These are phyloP conservation scores for Bujurquina vittata DNA, from an alignment of 2,113 vertebrate species.

Conservation along the genomic window DNA sequence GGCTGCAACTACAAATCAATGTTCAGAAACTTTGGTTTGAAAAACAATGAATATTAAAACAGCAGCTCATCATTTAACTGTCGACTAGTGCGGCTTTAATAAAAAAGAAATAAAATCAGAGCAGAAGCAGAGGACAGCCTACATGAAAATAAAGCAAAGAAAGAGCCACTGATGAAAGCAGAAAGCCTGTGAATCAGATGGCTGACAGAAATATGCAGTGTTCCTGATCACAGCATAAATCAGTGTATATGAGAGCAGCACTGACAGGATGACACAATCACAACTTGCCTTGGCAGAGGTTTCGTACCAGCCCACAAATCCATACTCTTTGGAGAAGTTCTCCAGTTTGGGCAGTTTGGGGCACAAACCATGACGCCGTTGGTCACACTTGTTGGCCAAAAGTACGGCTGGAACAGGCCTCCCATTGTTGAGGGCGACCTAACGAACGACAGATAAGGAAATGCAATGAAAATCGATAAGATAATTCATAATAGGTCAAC, in stretches of 20 bases:
- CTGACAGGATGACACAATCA: background rate
- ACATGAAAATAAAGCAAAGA: background rate
- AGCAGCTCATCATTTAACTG: background rate
- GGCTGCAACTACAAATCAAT: background rate
- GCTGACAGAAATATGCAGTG: background rate
- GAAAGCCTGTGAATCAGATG: background rate
- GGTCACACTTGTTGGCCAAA: slow-evolving; percentile 85
- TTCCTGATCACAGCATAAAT: background rate
- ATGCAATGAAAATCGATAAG: background rate
- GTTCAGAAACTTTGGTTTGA: background rate
- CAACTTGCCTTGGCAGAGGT: slow-evolving; percentile 83
- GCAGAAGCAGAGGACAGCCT: background rate
- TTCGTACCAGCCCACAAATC: slow-evolving; percentile 83
- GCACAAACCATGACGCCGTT: slow-evolving; percentile 74
- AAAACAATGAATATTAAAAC: background rate
- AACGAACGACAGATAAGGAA: background rate
- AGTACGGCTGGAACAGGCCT: slow-evolving; percentile 80
- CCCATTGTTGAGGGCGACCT: slow-evolving; percentile 81
- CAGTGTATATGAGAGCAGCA: background rate
- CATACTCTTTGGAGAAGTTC: slow-evolving; percentile 77
- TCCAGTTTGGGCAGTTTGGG: slow-evolving; percentile 81
- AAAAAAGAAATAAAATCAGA: background rate
- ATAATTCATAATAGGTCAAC: background rate
- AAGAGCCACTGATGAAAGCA: background rate
- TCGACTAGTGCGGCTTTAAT: background rate